Conservation (phyloP, 2,888 invertebrate genomes). For the Epiblema foenella region DNA sequence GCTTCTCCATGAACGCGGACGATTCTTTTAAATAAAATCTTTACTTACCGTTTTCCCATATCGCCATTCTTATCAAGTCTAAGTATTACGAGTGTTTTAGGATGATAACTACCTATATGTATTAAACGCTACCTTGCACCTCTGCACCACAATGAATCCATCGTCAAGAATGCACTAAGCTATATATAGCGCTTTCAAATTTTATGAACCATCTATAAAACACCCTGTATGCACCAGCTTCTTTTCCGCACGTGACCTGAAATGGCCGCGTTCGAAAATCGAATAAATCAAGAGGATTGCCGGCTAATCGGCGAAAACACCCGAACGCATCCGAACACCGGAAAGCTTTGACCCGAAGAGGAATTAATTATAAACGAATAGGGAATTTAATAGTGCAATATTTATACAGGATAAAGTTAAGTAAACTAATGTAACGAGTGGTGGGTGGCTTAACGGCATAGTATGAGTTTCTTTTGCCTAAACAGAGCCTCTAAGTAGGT, state of each 20-base stretch:
- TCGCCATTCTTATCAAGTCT: background rate
- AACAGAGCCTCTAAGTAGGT: background rate
- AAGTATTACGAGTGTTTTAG: background rate
- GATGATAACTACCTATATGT: background rate
- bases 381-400: constrained; percentile 40
- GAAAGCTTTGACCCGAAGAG: constrained; percentile 23
- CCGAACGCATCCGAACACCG: constrained; percentile 45
- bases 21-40: background rate
- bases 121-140: background rate
- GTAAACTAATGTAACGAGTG: constrained; percentile 10
- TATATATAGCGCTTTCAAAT: background rate
- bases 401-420: constrained; percentile 29
- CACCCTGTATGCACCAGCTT: constrained; percentile 58
- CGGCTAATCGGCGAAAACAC: constrained; percentile 72
- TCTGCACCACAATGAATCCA: constrained; percentile 8
- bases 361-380: constrained; percentile 41
- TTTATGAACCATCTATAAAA: constrained; percentile 39
- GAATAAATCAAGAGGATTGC: constrained; percentile 81
- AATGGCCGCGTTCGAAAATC: constrained; percentile 76
- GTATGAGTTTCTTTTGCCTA: background rate
- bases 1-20: no score
- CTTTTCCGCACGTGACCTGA: constrained; percentile 75
- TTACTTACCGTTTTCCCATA: background rate
- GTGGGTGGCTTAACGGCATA: background rate
- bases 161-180: constrained; percentile 1